A percentile compares a stretch with the other conserved stretches of the same genome.
phyloP scores from a whole-genome alignment of 2,797 vertebrate species.

The Meda fulgida region DNA sequence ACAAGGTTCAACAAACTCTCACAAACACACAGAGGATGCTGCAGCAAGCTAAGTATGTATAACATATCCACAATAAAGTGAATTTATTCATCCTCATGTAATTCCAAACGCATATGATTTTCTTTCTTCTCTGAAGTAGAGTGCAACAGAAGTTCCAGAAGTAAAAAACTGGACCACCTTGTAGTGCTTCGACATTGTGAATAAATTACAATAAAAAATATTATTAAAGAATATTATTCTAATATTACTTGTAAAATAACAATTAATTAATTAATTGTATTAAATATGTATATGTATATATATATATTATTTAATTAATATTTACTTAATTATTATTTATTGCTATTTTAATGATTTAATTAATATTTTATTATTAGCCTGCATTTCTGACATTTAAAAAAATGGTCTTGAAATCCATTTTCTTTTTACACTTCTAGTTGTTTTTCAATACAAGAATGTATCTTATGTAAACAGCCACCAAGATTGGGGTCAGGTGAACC shows the following conservation, averaged over 20 bases:
- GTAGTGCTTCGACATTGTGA: neutral
- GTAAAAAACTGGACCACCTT: neutral
- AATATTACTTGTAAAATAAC: neutral
- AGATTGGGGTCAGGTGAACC: neutral
- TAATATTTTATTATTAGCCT: neutral
- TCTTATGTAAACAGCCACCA: neutral
- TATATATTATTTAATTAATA: too few relatives aligned
- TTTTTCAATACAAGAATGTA: neutral
- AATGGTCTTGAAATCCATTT: neutral
- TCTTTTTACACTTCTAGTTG: neutral
- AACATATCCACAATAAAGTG: neutral
- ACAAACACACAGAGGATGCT: constrained; percentile 83
- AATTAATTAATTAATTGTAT: too few relatives aligned
- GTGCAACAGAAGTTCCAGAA: neutral
- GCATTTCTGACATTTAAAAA: neutral
- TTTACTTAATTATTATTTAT: neutral
- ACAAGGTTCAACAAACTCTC: constrained; percentile 83
- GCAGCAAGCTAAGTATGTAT: constrained; percentile 87
- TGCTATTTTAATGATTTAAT: neutral
- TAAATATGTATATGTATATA: too few relatives aligned
- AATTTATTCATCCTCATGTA: neutral
- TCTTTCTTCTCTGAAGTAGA: neutral
- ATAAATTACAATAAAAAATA: neutral
- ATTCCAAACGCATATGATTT: neutral
- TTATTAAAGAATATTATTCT: neutral